A percentile compares a stretch with the other conserved stretches of the same genome.
phyloP scores from a whole-genome alignment of 2,888 invertebrate genomes.

The Vannuccia rotundouncinata region DNA sequence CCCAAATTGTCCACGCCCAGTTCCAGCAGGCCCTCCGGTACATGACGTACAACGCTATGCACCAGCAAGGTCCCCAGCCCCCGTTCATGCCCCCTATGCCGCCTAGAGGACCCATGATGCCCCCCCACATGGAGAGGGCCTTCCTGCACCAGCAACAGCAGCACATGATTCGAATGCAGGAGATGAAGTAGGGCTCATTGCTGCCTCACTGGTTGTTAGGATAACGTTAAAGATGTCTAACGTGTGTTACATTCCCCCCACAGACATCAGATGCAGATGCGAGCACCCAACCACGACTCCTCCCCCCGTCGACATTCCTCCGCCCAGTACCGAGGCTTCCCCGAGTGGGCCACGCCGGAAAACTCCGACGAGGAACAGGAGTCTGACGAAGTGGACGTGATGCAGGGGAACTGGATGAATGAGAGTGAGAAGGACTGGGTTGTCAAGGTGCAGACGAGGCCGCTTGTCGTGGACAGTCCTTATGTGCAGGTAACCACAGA shows the following conservation, averaged over 20 bases:
- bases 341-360: not conserved
- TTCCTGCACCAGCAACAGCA: not conserved
- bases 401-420: constrained; percentile 83
- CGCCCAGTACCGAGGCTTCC: not conserved
- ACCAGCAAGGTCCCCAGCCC: not conserved
- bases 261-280: too few relatives aligned
- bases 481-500: too few relatives aligned
- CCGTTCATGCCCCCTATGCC: not conserved
- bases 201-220: too few relatives aligned
- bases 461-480: constrained; percentile 86
- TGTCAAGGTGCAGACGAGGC: constrained; percentile 84
- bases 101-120: not conserved
- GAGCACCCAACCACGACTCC: not conserved
- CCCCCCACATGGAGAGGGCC: not conserved
- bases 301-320: not conserved
- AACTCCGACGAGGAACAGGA: not conserved
- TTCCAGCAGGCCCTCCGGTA: not conserved
- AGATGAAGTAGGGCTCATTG: not conserved
- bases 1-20: not conserved
- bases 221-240: too few relatives aligned
- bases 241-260: too few relatives aligned
- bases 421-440: constrained; percentile 90
- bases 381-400: not conserved
- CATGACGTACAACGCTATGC: too few relatives aligned
- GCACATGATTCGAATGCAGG: not conserved